Percentiles rank a stretch among this genome's conserved stretches.
These are phyloP conservation scores for Gandaritis pyraliata DNA, from an alignment of 2,888 invertebrate species.

Conservation along the genomic window DNA sequence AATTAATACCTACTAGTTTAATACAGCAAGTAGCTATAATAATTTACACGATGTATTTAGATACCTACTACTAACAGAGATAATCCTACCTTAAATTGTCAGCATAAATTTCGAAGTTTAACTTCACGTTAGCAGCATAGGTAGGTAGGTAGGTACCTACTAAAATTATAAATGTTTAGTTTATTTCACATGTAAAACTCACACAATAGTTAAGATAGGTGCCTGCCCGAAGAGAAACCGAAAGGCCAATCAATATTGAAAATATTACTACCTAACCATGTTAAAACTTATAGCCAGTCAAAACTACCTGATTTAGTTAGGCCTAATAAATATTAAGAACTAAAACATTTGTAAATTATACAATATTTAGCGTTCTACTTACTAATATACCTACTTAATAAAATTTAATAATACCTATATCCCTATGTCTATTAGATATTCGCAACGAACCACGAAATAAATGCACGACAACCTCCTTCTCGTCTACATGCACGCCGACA, in stretches of 20 bases:
- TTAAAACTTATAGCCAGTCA: constrained; percentile 5
- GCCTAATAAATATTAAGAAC: constrained; percentile 51
- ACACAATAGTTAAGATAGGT: too few relatives aligned
- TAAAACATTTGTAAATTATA: constrained; percentile 33
- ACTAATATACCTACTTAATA: constrained; percentile 20
- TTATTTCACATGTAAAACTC: too few relatives aligned
- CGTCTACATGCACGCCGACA: constrained; percentile 54
- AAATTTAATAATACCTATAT: constrained; percentile 50
- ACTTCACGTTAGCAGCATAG: constrained; percentile 58
- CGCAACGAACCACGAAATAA: constrained; percentile 76
- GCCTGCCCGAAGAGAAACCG: background rate
- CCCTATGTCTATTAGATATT: constrained; percentile 64
- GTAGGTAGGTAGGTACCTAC: constrained; percentile 44
- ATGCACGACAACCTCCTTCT: constrained; percentile 70
- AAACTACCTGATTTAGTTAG: constrained; percentile 48
- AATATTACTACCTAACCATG: background rate
- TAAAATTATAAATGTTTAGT: too few relatives aligned
- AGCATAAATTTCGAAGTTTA: constrained; percentile 65
- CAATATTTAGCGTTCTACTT: constrained; percentile 41
- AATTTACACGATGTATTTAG: constrained; percentile 62
- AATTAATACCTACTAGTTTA: constrained; percentile 64
- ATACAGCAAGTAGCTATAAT: constrained; percentile 70
- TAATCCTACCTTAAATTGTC: constrained; percentile 12
- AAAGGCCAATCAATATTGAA: background rate
- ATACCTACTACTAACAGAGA: constrained; percentile 17